These are phyloP conservation scores for Acanthosepion lycidas DNA, from an alignment of 2,888 invertebrate species.

Conservation along the genomic window DNA sequence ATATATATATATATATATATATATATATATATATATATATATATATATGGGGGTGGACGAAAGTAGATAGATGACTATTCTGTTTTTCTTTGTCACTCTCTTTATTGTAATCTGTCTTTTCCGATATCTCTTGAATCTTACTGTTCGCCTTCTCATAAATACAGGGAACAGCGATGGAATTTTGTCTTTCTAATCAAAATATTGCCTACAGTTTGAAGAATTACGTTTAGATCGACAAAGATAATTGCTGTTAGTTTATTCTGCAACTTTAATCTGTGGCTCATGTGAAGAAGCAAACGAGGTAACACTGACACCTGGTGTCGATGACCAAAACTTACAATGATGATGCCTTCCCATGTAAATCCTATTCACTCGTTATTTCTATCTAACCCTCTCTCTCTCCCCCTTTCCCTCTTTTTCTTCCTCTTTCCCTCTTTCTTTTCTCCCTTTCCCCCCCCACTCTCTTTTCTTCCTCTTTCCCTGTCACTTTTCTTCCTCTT, in stretches of 20 bases:
- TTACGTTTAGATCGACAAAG: not conserved
- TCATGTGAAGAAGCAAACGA: not conserved
- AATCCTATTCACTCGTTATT: no score
- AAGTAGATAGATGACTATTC: not conserved
- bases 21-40: conserved; percentile 2
- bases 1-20: conserved; percentile 2
- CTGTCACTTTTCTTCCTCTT: not conserved
- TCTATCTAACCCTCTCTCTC: not conserved
- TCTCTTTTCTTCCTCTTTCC: not conserved
- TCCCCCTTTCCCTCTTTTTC: not conserved
- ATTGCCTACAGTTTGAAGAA: not conserved
- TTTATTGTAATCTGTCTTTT: not conserved
- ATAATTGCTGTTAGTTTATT: not conserved
- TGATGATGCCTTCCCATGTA: no score
- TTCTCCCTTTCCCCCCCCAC: no score
- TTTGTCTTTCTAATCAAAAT: not conserved
- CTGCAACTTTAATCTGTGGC: not conserved
- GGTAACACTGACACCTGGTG: not conserved
- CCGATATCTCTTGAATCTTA: no score
- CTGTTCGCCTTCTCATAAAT: not conserved
- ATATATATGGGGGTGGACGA: not conserved
- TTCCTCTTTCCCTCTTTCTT: not conserved
- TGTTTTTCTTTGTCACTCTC: not conserved
- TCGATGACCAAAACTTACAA: not conserved
- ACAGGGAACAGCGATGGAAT: not conserved